Base-by-base conservation (phyloP, 37 sponge, comb jelly and placozoan species). In the Corticium candelabrum region DNA sequence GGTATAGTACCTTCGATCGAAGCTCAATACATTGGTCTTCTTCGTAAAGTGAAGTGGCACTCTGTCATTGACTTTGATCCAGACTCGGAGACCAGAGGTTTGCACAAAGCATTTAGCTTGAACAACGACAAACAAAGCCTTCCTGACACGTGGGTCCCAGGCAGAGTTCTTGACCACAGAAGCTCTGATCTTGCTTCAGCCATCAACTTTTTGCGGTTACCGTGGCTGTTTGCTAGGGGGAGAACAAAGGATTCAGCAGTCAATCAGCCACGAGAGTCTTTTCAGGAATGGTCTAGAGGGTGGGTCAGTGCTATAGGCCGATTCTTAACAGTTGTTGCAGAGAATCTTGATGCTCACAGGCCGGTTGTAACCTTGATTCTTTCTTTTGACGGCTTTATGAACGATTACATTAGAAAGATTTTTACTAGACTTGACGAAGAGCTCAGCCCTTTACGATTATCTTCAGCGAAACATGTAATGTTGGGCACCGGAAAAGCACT, bases 31-130 rank as follows among this genome's bases (percentile, higher is more conserved):
- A 21, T 50, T 21, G 62, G 15, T 21, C 21, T 50, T 11, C 21
- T 50, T 50, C 62, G 62, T 50, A 11, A 50, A 50, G 21, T 50
- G 15, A 21, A 27, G 11, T 50, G 62, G 62, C 11, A 50, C 15
- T 11, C 62, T 50, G 62, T 50, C 62, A 50, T 50, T 27, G 21
- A 50, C 21, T 11, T 50, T 21, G 62, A 50, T 50, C 62, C 62
- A 11, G 62, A 50, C 62, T 50, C 62, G 62, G 62, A 50, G 62
- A 50, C 11, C 62, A 11, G 62, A 50, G 62, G 62, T 50, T 50
- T 50, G 15, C 21, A 50, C 21, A 50, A 50, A 21, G 62, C 62
- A 21, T 50, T 50, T 21, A 50, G 21, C 62, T 11, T 50, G 62
- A 21, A 11, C 62, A 21, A 21, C 62, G 62, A 21, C 21, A 50